Evolutionary conservation across 2,888 invertebrate species (phyloP).

Genomic region (Beris morrisii): DNA sequence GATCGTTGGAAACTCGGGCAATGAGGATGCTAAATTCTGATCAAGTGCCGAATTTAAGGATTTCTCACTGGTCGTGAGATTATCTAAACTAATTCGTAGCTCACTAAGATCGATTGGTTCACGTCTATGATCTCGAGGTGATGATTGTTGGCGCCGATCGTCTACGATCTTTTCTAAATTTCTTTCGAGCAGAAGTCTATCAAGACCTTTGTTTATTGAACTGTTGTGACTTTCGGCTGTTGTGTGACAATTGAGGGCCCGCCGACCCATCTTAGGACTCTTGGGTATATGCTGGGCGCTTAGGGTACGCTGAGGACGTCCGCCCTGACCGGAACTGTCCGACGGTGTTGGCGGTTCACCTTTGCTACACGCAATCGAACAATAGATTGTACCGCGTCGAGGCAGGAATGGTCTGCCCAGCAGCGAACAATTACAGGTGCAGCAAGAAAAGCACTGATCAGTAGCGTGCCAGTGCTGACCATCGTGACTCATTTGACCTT

Average conservation of each 20-base stretch:
- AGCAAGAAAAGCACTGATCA: conserved; percentile 92
- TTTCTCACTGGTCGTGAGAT: conserved; percentile 47
- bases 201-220: conserved; percentile 59
- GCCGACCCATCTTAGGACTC: conserved; percentile 61
- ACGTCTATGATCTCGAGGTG: conserved; percentile 61
- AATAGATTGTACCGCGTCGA: conserved; percentile 89
- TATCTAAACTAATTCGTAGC: conserved; percentile 60
- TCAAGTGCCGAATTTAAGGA: conserved; percentile 61
- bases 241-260: conserved; percentile 53
- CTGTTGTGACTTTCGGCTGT: conserved; percentile 50
- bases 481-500: conserved; percentile 97
- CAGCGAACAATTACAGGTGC: conserved; percentile 74
- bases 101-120: conserved; percentile 66
- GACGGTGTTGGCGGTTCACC: conserved; percentile 86
- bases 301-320: conserved; percentile 56
- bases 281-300: conserved; percentile 53
- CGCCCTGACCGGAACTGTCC: conserved; percentile 75
- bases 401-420: conserved; percentile 91
- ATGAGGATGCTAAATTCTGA: conserved; percentile 24
- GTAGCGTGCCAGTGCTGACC: conserved; percentile 98
- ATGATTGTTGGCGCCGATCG: conserved; percentile 37
- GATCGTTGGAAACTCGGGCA: conserved; percentile 7
- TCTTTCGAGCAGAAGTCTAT: conserved; percentile 47
- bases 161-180: conserved; percentile 49
- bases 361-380: conserved; percentile 92